Evolutionary conservation across 1,140 invertebrate species (phyloP), one percentile per base, ranked within the genome.

Genomic region (Procambarus virginalis): DNA sequence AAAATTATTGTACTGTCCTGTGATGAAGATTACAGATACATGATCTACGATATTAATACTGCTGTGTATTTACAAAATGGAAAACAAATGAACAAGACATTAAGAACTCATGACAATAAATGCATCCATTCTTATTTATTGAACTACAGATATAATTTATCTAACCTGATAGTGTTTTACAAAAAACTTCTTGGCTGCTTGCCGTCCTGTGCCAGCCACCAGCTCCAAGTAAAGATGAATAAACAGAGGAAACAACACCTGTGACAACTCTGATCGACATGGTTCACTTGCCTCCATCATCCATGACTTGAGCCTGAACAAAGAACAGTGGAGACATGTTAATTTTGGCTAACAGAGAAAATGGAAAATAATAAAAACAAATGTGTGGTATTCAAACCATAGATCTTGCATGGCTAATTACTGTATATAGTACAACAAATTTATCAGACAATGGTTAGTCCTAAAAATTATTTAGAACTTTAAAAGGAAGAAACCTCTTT

Each of bases 181-280:
- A 60, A 93, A 92, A 87, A 99, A 96, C 81, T 95, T 94, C 58
- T 95, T 95, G n/a, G 97, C 98, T 95, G 98, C 96, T 45, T 95
- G 95, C 92, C 96, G 96, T 93, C 98, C 97, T 58, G 96, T 96
- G 95, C 98, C 98, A 91, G 98, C 96, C 22, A 99, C 96, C 20
- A 99, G 94, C 93, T 98, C 97, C 84, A 99, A 94, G 93, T 99
- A 99, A 96, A 99, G 98, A 93, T 99, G 98, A 12, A 99, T 97
- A 94, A 99, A 96, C 22, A 99, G 97, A 86, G 98, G 98, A 94
- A 99, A 99, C 49, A 99, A 94, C 78, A 99, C 96, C 93, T 97
- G 97, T 0, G 97, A 97, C 68, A 99, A 94, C 94, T 99, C 98
- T 49, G 89, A 84, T 46, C 92, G 92, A 76, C 93, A 93, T 8